Base-by-base conservation (phyloP, 2,113 vertebrate genomes). In the Corydoras sp. region DNA sequence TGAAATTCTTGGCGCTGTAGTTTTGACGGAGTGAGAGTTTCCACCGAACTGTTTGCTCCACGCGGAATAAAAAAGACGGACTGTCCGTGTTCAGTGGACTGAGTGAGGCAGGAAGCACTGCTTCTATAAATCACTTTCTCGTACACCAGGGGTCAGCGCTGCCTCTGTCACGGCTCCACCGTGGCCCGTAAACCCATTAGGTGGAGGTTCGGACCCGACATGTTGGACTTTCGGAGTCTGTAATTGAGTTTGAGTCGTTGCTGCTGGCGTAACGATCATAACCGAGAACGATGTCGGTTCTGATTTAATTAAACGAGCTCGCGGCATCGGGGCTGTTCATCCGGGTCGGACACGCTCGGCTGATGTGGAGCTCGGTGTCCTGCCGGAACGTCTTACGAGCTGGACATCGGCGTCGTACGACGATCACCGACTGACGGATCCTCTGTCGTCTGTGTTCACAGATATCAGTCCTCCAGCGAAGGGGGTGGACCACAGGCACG, bases 401-500 rank as follows among this genome's bases (percentile, higher is more conserved):
- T 11, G 32, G 14, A 49, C 48, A 5, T 24, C 13, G 2, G 9
- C 4, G 24, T 31, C n/a, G n/a, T n/a, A n/a, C n/a, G n/a, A 4
- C 30, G 14, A 14, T 30, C 9, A 30, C 9, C 18, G 18, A 24
- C 2, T 24, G 0, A 2, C 13, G 12, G 14, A 3, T 30, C 43
- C 49, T 68, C 58, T 30, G 54, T 29, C 29, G 7, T 70, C 11
- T 69, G n/a, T 68, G 9, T 72, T 55, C 55, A 0, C 79, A 99
- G 97, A 99, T 85, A 98, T 99, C 82, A 99, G 95, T 76, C 97
- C 97, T 62, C 95, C 97, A 68, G 93, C 95, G 24, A 96, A 98
- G 85, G 97, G 97, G 31, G 95, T 99, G 43, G 97, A 99, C 84
- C 97, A 99, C 80, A 92, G 96, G 58, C 95, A 99, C n/a, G 96